phyloP scores from a whole-genome alignment of 2,113 vertebrate genomes.

The Apteryx owenii region DNA sequence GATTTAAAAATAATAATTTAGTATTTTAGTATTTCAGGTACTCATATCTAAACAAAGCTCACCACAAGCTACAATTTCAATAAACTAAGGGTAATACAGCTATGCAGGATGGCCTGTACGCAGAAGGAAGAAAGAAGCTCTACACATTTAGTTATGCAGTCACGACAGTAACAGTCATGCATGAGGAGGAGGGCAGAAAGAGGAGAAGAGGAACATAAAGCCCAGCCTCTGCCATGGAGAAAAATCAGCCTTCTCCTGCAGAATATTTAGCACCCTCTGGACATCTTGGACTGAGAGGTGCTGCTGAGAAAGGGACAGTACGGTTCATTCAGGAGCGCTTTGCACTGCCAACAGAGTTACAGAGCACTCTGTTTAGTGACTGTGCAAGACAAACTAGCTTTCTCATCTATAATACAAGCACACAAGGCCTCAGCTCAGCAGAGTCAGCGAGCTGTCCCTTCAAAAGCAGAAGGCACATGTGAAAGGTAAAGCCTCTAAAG shows the following conservation, averaged over 20 bases:
- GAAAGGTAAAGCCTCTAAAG: background rate
- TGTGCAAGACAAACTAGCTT: background rate
- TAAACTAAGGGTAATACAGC: background rate
- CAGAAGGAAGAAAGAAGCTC: background rate
- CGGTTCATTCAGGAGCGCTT: background rate
- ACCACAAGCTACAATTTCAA: background rate
- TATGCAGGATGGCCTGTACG: background rate
- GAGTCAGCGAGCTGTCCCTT: background rate
- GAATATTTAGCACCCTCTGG: background rate
- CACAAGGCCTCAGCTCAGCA: fast-evolving
- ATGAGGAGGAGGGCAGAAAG: background rate
- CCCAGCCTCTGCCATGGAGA: background rate
- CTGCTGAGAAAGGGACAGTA: background rate
- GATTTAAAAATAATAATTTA: background rate
- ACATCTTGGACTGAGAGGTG: background rate
- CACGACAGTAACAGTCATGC: background rate
- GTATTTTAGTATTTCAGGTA: background rate
- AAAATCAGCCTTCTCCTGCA: background rate
- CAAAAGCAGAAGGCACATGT: fast-evolving
- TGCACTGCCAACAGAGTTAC: fast-evolving
- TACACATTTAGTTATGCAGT: background rate
- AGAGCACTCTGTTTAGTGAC: background rate
- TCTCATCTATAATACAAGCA: background rate
- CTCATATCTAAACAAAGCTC: background rate
- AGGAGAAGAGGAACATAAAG: background rate